Conservation (phyloP, 2,113 vertebrate species). For the Peromyscus polionotus region DNA sequence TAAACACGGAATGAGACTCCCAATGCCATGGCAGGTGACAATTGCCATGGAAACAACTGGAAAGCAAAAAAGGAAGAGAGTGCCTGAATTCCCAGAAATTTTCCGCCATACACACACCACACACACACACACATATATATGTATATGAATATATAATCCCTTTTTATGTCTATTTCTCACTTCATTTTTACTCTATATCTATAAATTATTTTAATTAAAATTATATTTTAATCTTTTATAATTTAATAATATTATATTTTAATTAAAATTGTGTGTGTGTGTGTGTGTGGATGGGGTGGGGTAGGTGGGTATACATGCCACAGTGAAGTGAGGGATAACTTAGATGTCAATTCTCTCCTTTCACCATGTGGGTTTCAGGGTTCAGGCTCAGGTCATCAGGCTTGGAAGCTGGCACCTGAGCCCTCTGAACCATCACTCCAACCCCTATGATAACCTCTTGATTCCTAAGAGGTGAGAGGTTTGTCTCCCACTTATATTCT, state of each 20-base stretch:
- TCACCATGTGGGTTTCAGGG: neutral
- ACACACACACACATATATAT: too few species aligned
- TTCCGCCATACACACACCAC: neutral
- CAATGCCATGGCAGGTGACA: neutral
- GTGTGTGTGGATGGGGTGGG: neutral
- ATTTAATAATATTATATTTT: too few species aligned
- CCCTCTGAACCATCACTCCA: neutral
- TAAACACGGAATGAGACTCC: neutral
- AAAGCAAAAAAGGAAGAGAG: neutral
- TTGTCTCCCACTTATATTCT: neutral
- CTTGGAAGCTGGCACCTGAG: too few species aligned
- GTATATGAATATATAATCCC: too few species aligned
- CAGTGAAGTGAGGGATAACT: neutral
- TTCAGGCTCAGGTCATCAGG: too few species aligned
- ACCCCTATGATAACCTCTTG: neutral
- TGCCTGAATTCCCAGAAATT: neutral
- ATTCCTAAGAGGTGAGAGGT: neutral
- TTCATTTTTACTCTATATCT: neutral
- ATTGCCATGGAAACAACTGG: neutral
- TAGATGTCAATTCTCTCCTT: neutral
- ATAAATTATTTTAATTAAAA: neutral
- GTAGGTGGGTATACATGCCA: neutral
- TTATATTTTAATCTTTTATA: too few species aligned
- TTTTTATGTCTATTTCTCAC: neutral
- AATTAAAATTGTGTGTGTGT: neutral